Percentiles rank a stretch among this genome's conserved stretches.
Evolutionary conservation across 2,113 vertebrate species (phyloP).

Genomic region (Oxyura jamaicensis): DNA sequence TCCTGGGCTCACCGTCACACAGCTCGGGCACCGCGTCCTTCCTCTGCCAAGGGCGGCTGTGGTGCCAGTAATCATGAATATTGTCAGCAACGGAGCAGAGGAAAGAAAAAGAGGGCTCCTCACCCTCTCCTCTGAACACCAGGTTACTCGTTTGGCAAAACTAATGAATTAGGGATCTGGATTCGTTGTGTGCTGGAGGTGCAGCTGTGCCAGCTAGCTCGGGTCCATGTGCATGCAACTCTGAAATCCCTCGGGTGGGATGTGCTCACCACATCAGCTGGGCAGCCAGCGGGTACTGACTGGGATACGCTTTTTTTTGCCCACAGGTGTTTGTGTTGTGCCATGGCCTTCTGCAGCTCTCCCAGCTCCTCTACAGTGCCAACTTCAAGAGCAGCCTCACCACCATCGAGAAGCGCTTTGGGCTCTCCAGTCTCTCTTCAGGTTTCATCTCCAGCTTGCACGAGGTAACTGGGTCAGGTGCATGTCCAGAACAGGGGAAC

Average conservation of each 20-base stretch:
- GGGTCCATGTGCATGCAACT: rapidly evolving
- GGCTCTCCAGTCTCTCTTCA: constrained; percentile 93
- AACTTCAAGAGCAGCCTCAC: constrained; percentile 98
- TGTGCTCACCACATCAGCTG: rapidly evolving
- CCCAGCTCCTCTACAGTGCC: constrained; percentile 92
- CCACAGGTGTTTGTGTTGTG: constrained; percentile 91
- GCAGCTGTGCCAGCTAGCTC: rapidly evolving
- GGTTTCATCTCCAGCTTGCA: constrained; percentile 95
- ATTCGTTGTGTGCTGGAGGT: not conserved
- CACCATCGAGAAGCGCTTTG: constrained; percentile 95
- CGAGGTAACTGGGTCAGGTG: constrained; percentile 80
- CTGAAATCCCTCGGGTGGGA: rapidly evolving
- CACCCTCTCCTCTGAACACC: not conserved
- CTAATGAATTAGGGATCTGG: not conserved
- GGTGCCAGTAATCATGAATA: not conserved
- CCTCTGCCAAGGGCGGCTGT: not conserved
- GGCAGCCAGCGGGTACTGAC: not conserved
- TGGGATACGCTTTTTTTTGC: not conserved
- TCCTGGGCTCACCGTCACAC: not conserved
- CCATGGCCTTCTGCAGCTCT: constrained; percentile 92
- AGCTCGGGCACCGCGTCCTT: not conserved
- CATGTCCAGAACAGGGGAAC: not conserved
- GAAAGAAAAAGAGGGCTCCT: not conserved
- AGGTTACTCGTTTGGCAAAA: not conserved
- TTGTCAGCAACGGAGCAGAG: not conserved